Conservation (phyloP, 2,888 invertebrate species). For the Limnephilus rhombicus region DNA sequence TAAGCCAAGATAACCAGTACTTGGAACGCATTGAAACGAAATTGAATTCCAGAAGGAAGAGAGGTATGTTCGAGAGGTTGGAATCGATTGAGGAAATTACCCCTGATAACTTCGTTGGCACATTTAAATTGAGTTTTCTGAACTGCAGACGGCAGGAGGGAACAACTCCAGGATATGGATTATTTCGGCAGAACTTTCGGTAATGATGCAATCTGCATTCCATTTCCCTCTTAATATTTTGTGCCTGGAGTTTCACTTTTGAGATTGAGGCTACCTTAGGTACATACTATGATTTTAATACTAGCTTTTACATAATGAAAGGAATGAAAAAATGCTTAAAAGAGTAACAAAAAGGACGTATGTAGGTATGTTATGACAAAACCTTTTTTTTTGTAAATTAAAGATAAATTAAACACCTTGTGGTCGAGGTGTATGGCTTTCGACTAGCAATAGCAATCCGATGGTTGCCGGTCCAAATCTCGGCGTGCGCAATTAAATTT, state of each 20-base stretch:
- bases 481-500: no score
- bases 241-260: not conserved
- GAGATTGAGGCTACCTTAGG: not conserved
- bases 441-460: no score
- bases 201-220: not conserved
- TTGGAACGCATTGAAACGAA: not conserved
- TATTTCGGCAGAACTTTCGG: constrained; percentile 11
- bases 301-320: no score
- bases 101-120: constrained; percentile 21
- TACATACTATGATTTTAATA: no score
- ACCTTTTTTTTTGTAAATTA: no score
- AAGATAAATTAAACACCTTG: no score
- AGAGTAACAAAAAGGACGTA: no score
- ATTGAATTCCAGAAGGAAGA: constrained; percentile 17
- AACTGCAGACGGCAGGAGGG: constrained; percentile 7
- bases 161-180: not conserved
- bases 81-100: constrained; percentile 28
- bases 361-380: no score
- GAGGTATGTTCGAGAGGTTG: not conserved
- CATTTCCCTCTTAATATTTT: not conserved
- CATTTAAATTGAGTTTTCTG: constrained; percentile 36
- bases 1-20: not conserved
- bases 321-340: no score
- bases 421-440: no score
- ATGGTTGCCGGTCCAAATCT: no score